phyloP scores from a whole-genome alignment of 2,113 vertebrate genomes.

The Ctenodactylus gundi region DNA sequence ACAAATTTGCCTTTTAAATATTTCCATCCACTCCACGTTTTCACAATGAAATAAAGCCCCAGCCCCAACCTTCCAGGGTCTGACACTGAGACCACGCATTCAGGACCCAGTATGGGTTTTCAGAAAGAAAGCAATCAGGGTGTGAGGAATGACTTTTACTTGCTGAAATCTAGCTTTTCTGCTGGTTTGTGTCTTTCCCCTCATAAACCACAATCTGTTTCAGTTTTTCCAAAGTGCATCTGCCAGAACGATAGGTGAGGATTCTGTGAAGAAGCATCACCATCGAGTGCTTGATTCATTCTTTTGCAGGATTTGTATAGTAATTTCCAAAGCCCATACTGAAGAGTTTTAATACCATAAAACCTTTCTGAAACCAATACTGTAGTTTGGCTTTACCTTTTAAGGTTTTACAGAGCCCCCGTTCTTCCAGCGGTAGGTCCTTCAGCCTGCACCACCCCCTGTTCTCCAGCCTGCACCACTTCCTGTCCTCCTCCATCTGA shows the following conservation, averaged over 20 bases:
- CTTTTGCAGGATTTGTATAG: neutral
- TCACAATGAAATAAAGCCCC: neutral
- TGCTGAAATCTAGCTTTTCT: slow-evolving; percentile 25
- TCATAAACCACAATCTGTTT: neutral
- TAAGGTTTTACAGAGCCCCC: neutral
- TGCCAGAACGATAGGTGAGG: neutral
- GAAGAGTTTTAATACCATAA: neutral
- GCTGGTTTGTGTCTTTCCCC: neutral
- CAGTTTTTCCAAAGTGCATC: neutral
- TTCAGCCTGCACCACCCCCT: neutral
- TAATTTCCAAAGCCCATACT: neutral
- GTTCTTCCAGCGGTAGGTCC: neutral
- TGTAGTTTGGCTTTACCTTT: neutral
- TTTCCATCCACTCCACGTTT: slow-evolving; percentile 14
- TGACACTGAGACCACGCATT: neutral
- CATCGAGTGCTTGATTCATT: neutral
- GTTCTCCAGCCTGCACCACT: rapidly evolving
- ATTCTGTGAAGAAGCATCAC: neutral
- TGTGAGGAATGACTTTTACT: no score
- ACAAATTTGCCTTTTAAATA: slow-evolving; percentile 2
- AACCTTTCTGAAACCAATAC: neutral
- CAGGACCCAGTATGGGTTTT: no score
- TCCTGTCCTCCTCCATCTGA: neutral
- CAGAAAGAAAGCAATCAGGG: no score
- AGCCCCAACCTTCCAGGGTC: neutral